These are phyloP conservation scores for Zootoca vivipara DNA, from an alignment of 2,113 vertebrate species.

Conservation along the genomic window DNA sequence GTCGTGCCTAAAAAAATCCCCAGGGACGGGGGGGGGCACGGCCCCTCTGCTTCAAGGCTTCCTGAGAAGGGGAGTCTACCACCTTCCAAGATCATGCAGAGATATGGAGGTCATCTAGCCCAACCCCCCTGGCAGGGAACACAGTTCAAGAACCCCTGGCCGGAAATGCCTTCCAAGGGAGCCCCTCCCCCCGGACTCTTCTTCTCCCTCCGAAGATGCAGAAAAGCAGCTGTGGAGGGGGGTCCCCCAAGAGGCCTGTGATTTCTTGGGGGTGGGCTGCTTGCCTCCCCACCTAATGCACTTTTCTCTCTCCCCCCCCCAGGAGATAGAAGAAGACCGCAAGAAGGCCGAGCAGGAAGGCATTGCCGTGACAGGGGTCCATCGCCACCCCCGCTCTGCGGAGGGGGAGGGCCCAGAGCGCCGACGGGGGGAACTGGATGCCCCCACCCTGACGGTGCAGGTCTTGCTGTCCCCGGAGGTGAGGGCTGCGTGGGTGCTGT, in stretches of 20 bases:
- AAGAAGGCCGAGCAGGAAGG: constrained; percentile 89
- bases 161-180: too few relatives aligned
- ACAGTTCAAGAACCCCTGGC: not conserved
- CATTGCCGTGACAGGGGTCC: constrained; percentile 81
- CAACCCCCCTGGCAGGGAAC: not conserved
- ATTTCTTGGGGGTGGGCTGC: not conserved
- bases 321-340: constrained; percentile 95
- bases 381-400: constrained; percentile 72
- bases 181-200: too few relatives aligned
- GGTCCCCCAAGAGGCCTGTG: not conserved
- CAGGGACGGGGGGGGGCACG: too few relatives aligned
- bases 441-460: constrained; percentile 75
- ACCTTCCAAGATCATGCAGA: not conserved
- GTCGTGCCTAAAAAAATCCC: too few relatives aligned
- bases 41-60: too few relatives aligned
- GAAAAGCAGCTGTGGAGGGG: not conserved
- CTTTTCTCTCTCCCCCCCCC: rapidly evolving
- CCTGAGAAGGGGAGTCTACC: too few relatives aligned
- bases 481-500: not conserved
- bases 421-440: constrained; percentile 72
- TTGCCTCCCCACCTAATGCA: too few relatives aligned
- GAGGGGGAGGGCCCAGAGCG: constrained; percentile 47
- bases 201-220: too few relatives aligned
- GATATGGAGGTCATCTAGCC: not conserved
- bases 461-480: constrained; percentile 69